Percentiles rank a stretch among this genome's conserved stretches.
These are phyloP conservation scores for Aphelenchoides avenae DNA, from an alignment of 1,140 invertebrate species.

Conservation along the genomic window DNA sequence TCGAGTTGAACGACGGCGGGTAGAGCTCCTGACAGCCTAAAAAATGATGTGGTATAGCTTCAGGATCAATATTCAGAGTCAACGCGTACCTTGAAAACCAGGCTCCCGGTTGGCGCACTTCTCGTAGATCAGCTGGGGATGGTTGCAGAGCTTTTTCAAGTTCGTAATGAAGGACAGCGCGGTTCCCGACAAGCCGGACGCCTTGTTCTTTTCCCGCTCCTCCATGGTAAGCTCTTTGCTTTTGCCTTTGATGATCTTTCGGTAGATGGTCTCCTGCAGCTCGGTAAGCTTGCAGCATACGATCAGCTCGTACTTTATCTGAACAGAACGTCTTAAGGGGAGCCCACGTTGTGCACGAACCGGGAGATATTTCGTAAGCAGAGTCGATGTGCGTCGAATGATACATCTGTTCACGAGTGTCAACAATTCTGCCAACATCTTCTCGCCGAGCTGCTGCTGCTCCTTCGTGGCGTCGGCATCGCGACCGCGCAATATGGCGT, in stretches of 20 bases:
- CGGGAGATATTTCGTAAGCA: constrained; percentile 94
- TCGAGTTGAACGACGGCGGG: constrained; percentile 71
- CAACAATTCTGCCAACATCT: constrained; percentile 79
- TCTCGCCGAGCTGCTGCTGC: constrained; percentile 77
- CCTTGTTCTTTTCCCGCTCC: constrained; percentile 54
- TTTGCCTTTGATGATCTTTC: constrained; percentile 80
- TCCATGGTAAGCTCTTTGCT: constrained; percentile 67
- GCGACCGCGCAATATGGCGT: constrained; percentile 82
- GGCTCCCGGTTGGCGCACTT: constrained; percentile 75
- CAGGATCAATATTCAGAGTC: constrained; percentile 3
- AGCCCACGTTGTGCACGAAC: too few species aligned
- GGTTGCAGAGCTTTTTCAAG: constrained; percentile 95
- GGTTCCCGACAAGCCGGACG: constrained; percentile 66
- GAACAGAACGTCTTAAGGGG: too few species aligned
- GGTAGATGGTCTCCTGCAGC: constrained; percentile 71
- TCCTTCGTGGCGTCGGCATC: constrained; percentile 79
- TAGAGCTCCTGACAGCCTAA: constrained; percentile 69
- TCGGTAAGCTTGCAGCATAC: constrained; percentile 84
- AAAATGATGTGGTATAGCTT: constrained; percentile 7
- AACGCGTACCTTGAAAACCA: constrained; percentile 72
- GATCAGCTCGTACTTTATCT: constrained; percentile 75
- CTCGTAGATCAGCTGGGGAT: constrained; percentile 89
- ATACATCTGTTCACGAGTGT: constrained; percentile 89
- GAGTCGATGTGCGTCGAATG: constrained; percentile 85
- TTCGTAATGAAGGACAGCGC: constrained; percentile 86